Conservation (phyloP, 2,888 invertebrate genomes). For the Apamea sordens region DNA sequence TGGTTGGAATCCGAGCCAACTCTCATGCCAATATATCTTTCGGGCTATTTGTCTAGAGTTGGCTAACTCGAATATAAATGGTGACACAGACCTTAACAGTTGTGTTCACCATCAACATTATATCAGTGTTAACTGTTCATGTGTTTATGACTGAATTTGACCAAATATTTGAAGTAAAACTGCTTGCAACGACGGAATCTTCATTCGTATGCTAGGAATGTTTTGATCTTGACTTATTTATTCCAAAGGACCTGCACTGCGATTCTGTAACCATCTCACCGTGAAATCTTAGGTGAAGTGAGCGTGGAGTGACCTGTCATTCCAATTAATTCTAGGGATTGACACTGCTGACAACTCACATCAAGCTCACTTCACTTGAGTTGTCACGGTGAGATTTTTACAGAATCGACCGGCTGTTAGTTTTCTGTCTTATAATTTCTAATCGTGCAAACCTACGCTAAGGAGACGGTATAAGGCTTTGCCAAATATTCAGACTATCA, state of each 20-base stretch:
- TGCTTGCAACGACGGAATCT: neutral
- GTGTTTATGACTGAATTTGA: slow-evolving; percentile 21
- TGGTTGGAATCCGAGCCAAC: slow-evolving; percentile 50
- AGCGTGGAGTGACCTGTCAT: no score
- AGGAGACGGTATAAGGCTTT: neutral
- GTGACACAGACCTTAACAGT: slow-evolving; percentile 21
- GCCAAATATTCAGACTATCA: neutral
- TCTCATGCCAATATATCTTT: slow-evolving; percentile 41
- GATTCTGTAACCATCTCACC: no score
- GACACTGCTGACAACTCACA: no score
- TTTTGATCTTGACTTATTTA: neutral
- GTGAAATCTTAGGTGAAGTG: no score
- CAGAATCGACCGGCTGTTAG: no score
- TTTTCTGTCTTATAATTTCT: neutral
- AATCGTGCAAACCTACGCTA: neutral
- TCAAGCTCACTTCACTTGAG: no score
- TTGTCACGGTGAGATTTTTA: no score
- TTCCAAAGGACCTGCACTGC: neutral
- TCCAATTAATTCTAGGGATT: no score
- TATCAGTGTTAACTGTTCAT: neutral
- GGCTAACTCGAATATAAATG: slow-evolving; percentile 29
- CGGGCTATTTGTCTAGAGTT: slow-evolving; percentile 26
- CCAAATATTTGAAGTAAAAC: slow-evolving; percentile 3
- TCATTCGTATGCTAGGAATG: neutral
- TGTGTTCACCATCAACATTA: slow-evolving; percentile 8